Evolutionary conservation across 2,797 vertebrate species (phyloP).

Genomic region (Schizothorax lantsangensis): DNA sequence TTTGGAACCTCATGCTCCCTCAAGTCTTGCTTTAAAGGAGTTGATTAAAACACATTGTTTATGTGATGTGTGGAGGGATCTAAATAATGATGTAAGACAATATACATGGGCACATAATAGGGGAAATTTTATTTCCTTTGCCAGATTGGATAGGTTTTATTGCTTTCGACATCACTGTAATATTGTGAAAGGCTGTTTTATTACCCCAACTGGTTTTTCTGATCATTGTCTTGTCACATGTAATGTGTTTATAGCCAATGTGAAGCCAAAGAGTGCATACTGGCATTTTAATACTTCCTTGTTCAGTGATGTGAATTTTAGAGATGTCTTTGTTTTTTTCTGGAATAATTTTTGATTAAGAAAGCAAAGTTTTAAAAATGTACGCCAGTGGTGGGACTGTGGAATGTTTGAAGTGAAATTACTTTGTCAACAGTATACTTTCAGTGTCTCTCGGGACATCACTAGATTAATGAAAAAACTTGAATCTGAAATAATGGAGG

Average conservation of each 20-base stretch:
- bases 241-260: background rate
- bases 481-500: no score
- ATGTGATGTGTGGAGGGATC: background rate
- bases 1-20: no score
- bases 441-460: background rate
- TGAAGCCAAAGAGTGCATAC: background rate
- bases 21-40: no score
- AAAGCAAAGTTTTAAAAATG: background rate
- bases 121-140: background rate
- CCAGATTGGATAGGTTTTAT: conserved; percentile 7
- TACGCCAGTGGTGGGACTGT: conserved; percentile 7
- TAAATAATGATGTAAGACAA: background rate
- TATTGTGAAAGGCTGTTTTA: background rate
- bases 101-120: background rate
- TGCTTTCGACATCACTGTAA: background rate
- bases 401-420: background rate
- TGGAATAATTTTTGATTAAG: background rate
- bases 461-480: background rate
- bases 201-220: background rate
- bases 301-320: background rate
- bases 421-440: conserved; percentile 19
- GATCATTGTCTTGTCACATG: conserved; percentile 8
- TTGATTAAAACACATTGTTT: background rate
- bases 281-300: background rate
- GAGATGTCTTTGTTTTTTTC: background rate